Evolutionary conservation across 2,888 invertebrate genomes (phyloP).

Genomic region (Tenthredo distinguenda): DNA sequence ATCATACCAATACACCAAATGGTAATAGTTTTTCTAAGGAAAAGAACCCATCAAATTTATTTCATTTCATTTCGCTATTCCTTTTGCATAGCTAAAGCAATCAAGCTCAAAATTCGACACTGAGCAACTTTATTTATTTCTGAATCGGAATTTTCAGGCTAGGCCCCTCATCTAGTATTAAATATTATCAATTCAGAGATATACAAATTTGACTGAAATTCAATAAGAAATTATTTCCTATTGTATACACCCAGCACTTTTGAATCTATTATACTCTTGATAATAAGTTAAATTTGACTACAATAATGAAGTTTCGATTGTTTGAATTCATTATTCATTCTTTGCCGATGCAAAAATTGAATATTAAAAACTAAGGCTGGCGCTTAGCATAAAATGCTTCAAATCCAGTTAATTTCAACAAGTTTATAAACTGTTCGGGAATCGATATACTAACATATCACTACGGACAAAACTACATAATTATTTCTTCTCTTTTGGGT

Average conservation of each 20-base stretch:
- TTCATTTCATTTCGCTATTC: not conserved
- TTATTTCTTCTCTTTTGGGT: not conserved
- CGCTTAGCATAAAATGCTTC: conserved; percentile 40
- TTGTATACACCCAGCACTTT: conserved; percentile 39
- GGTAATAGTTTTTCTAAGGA: not conserved
- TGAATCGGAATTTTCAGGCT: not conserved
- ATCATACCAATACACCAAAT: not conserved
- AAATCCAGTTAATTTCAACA: conserved; percentile 43
- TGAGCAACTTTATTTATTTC: conserved; percentile 14
- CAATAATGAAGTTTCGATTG: conserved; percentile 36
- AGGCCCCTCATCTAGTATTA: not conserved
- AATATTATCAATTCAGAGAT: conserved; percentile 33
- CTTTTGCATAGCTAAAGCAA: conserved; percentile 44
- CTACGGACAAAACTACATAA: conserved; percentile 33
- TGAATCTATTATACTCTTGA: conserved; percentile 25
- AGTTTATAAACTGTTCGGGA: conserved; percentile 44
- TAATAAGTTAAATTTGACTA: conserved; percentile 37
- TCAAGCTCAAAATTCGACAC: conserved; percentile 10
- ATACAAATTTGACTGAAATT: conserved; percentile 24
- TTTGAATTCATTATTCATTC: conserved; percentile 3
- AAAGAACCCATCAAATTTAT: not conserved
- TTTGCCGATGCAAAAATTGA: conserved; percentile 7
- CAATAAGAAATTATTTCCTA: not conserved
- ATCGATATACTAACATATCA: conserved; percentile 50
- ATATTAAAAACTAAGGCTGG: conserved; percentile 48